A percentile compares a stretch with the other conserved stretches of the same genome.
These are phyloP conservation scores for Andrena camellia DNA, from an alignment of 2,888 invertebrate genomes.

Conservation along the genomic window DNA sequence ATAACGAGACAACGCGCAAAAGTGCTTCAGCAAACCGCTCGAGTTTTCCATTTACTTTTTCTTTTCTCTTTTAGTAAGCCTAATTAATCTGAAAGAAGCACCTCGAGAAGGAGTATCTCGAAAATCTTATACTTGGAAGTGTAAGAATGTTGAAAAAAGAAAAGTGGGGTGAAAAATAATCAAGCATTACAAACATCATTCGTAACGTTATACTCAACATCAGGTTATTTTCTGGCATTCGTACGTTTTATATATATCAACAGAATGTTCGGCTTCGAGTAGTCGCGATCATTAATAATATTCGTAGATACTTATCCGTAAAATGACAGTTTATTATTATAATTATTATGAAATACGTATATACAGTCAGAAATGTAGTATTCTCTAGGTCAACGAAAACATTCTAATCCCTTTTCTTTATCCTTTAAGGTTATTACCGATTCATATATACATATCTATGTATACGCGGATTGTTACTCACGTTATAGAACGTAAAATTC, in stretches of 20 bases:
- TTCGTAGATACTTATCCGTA: slow-evolving; percentile 58
- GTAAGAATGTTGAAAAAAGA: slow-evolving; percentile 1
- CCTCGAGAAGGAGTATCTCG: neutral
- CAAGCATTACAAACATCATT: slow-evolving; percentile 36
- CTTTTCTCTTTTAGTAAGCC: neutral
- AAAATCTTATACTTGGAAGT: neutral
- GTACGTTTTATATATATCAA: slow-evolving; percentile 29
- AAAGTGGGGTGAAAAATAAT: slow-evolving; percentile 20
- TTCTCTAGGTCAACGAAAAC: slow-evolving; percentile 56
- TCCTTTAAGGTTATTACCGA: slow-evolving; percentile 27
- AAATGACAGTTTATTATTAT: slow-evolving; percentile 55
- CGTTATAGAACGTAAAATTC: slow-evolving; percentile 49
- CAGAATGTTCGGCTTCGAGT: slow-evolving; percentile 35
- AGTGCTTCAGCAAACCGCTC: too few relatives aligned
- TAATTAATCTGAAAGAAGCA: slow-evolving; percentile 1
- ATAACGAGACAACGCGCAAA: neutral
- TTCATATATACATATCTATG: slow-evolving; percentile 46
- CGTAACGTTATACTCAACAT: slow-evolving; percentile 43
- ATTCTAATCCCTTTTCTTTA: slow-evolving; percentile 16
- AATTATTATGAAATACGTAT: slow-evolving; percentile 56
- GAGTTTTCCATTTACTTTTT: neutral
- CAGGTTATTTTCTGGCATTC: slow-evolving; percentile 36
- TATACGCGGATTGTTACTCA: slow-evolving; percentile 37
- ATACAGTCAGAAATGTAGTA: slow-evolving; percentile 55
- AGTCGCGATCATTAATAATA: slow-evolving; percentile 58